Evolutionary conservation across 2,113 vertebrate species (phyloP), one percentile per base, ranked within the genome.

Genomic region (Cynoglossus semilaevis): DNA sequence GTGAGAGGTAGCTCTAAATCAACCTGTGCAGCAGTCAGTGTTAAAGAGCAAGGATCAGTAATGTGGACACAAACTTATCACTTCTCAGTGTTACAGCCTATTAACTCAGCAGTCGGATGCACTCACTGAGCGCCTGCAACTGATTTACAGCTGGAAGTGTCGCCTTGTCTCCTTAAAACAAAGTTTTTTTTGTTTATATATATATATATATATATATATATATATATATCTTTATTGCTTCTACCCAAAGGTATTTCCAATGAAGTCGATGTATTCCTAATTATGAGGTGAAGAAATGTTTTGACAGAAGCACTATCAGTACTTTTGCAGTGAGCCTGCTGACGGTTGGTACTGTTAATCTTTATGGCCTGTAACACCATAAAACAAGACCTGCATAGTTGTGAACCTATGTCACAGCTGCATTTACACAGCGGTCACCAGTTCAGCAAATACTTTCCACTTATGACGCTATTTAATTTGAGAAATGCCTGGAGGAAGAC

Each of bases 341-440:
- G 52, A 67, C 48, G 67, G 54, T 11, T 29, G 8, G 17, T 12
- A 16, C 38, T 48, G 36, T 79, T 61, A 57, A 53, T 41, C 51
- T 71, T 67, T 63, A 68, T 51, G 41, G 40, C 18, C 14, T 47
- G 15, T 12, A 17, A 77, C 49, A 14, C 15, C 19, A 46, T 54
- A 46, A 49, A 55, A 58, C 51, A 51, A 55, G 19, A 42, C 8
- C 15, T 46, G 36, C 37, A 46, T n/a, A 19, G 7, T 53, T 62
- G 29, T 35, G 16, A 66, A 46, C 10, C 11, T 15, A 16, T 51
- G 60, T 59, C 34, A 51, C 53, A 41, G 40, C 35, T 62, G 15
- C 54, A 44, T 19, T 14, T 59, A 17, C 29, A 56, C 40, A 43
- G 16, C 8, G 5, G 11, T 47, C 14, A 72, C 35, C 14, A 54